Percentiles rank a stretch among this genome's conserved stretches.
Conservation (phyloP, 2,888 invertebrate species). For the Cephus spinipes region DNA sequence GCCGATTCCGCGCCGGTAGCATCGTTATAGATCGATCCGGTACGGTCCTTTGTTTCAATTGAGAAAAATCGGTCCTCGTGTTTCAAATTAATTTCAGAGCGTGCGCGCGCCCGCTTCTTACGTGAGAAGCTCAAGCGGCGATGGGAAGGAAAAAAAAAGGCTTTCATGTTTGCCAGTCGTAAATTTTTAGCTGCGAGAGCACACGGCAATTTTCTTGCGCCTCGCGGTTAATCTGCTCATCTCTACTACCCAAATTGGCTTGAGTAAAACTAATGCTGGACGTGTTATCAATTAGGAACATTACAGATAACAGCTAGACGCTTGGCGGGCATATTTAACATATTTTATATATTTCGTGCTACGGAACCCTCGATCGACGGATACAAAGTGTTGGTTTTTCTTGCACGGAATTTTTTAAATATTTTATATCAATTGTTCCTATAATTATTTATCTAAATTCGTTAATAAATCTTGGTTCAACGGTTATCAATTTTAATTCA, state of each 20-base stretch:
- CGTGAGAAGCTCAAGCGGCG: slow-evolving; percentile 14
- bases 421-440: neutral
- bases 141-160: slow-evolving; percentile 32
- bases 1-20: neutral
- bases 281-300: slow-evolving; percentile 57
- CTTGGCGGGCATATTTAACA: slow-evolving; percentile 28
- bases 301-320: slow-evolving; percentile 39
- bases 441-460: neutral
- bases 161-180: slow-evolving; percentile 51
- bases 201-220: slow-evolving; percentile 47
- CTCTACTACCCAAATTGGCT: slow-evolving; percentile 55
- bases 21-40: slow-evolving; percentile 27
- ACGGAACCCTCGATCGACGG: slow-evolving; percentile 23
- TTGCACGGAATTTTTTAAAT: neutral
- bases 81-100: slow-evolving; percentile 32
- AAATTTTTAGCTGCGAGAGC: slow-evolving; percentile 45
- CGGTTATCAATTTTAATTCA: neutral
- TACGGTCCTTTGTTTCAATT: slow-evolving; percentile 23
- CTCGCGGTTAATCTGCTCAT: slow-evolving; percentile 51
- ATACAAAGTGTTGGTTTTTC: neutral
- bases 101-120: slow-evolving; percentile 17
- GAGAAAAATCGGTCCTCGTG: slow-evolving; percentile 4
- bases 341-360: slow-evolving; percentile 23
- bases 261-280: slow-evolving; percentile 51
- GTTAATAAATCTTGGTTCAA: neutral